phyloP scores from a whole-genome alignment of 2,797 vertebrate genomes.

The Betta splendens region DNA sequence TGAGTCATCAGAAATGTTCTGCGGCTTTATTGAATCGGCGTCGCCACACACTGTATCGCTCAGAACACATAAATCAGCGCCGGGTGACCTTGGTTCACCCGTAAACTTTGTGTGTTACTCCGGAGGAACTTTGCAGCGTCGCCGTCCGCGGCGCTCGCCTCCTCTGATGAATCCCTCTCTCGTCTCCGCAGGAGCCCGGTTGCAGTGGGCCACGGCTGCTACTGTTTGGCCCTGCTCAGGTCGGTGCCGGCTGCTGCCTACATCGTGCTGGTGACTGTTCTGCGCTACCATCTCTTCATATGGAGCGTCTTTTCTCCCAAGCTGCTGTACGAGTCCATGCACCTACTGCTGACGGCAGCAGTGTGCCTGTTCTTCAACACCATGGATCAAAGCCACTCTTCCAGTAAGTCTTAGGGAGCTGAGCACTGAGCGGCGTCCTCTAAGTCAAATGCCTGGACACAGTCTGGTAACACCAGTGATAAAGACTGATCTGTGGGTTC shows the following conservation, averaged over 20 bases:
- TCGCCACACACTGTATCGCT: background rate
- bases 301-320: conserved; percentile 99
- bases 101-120: background rate
- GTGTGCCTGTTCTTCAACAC: conserved; percentile 88
- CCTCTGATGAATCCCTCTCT: conserved; percentile 41
- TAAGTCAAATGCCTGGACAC: background rate
- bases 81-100: conserved; percentile 27
- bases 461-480: background rate
- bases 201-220: conserved; percentile 87
- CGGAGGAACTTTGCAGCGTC: conserved; percentile 3
- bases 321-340: conserved; percentile 91
- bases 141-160: conserved; percentile 19
- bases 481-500: conserved; percentile 1
- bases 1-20: conserved; percentile 22
- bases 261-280: conserved; percentile 86
- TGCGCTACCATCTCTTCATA: conserved; percentile 96
- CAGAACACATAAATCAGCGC: conserved; percentile 21
- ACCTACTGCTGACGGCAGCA: conserved; percentile 84
- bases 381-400: conserved; percentile 82
- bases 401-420: conserved; percentile 43
- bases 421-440: background rate
- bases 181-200: conserved; percentile 81
- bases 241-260: conserved; percentile 87
- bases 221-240: conserved; percentile 89
- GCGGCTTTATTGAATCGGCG: conserved; percentile 23